Base-by-base conservation (phyloP, 2,797 vertebrate genomes). In the Bradypus variegatus region DNA sequence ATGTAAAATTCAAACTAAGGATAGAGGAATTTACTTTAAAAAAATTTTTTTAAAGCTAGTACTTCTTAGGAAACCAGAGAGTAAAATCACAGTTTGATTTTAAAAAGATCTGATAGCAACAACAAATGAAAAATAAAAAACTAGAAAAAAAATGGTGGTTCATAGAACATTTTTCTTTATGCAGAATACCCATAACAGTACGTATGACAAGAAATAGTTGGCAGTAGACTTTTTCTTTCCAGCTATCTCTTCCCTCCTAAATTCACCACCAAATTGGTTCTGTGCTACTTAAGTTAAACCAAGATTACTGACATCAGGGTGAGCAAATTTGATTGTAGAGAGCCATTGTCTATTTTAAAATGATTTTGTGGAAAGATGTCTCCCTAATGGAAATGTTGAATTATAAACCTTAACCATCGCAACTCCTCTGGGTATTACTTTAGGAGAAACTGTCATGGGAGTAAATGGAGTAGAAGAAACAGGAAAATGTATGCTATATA, bases 1-100 rank as follows among this genome's bases (percentile, higher is more conserved):
- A 29, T 45, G 79, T 75, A 31, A 95, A 89, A 91, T 79, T 94
- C 90, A 90, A 91, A 72, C 18, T 45, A 86, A 92, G 88, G 81
- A 53, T 38, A 67, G 31, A 70, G 38, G 89, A 88, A 73, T 92
- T 94, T 85, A 41, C 62, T 83, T 83, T 45, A 45, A 45, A 45
- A 55, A 12, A 64, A 65, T 93, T 19, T 84, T 88, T 72, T 60
- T 73, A 58, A 80, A 89, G 93, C 36, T 79, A 86, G 50, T 78
- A n/a, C 15, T 72, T 48, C 67, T 12, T 27, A 82, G 50, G 41
- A 60, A 94, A 70, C 70, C 72, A 95, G 89, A 81, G 48, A 88
- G 90, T 86, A 92, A 93, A 94, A 92, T 86, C 90, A 90, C 36
- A 92, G 70, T 88, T 86, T 87, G 36, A 72, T 45, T 92, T 89